Evolutionary conservation across 92 coral and sea anemone genomes (phyloP).

Genomic region (Porites lobata): DNA sequence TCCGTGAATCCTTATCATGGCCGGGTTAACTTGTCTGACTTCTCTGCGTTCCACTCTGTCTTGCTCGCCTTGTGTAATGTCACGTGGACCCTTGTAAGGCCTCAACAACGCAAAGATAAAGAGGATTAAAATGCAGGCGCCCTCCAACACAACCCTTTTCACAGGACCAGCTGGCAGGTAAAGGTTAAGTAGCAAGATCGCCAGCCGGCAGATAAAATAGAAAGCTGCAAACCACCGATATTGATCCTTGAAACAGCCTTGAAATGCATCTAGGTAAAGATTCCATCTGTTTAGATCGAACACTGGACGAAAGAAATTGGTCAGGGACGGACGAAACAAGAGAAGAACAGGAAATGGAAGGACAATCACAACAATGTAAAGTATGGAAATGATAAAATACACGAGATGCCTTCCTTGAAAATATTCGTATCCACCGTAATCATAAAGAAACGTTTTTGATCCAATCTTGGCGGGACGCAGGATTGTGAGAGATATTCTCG

Average conservation of each 20-base stretch:
- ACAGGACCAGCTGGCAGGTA: slow-evolving; percentile 59
- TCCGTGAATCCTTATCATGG: too few relatives aligned
- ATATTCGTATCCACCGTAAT: slow-evolving; percentile 76
- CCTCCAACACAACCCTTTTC: slow-evolving; percentile 71
- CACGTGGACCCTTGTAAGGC: slow-evolving; percentile 78
- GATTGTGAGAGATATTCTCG: slow-evolving; percentile 81
- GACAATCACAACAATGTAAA: slow-evolving; percentile 76
- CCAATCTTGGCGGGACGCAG: slow-evolving; percentile 70
- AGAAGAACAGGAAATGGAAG: slow-evolving; percentile 88
- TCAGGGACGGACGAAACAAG: slow-evolving; percentile 83
- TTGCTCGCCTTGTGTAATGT: slow-evolving; percentile 15
- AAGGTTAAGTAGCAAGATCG: slow-evolving; percentile 51
- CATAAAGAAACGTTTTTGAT: slow-evolving; percentile 62
- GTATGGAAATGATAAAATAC: slow-evolving; percentile 77
- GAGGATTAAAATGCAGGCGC: slow-evolving; percentile 75
- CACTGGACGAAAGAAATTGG: slow-evolving; percentile 77
- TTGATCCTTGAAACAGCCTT: slow-evolving; percentile 90
- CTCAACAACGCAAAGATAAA: slow-evolving; percentile 74
- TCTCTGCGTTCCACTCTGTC: too few relatives aligned
- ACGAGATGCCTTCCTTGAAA: slow-evolving; percentile 79
- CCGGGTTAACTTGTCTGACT: too few relatives aligned
- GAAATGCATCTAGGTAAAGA: slow-evolving; percentile 88
- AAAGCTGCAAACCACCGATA: slow-evolving; percentile 98
- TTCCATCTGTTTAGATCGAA: slow-evolving; percentile 80
- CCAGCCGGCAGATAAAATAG: slow-evolving; percentile 87